Evolutionary conservation across 2,797 vertebrate species (phyloP), one percentile per base, ranked within the genome.

Genomic region (Chloroceryle inda): DNA sequence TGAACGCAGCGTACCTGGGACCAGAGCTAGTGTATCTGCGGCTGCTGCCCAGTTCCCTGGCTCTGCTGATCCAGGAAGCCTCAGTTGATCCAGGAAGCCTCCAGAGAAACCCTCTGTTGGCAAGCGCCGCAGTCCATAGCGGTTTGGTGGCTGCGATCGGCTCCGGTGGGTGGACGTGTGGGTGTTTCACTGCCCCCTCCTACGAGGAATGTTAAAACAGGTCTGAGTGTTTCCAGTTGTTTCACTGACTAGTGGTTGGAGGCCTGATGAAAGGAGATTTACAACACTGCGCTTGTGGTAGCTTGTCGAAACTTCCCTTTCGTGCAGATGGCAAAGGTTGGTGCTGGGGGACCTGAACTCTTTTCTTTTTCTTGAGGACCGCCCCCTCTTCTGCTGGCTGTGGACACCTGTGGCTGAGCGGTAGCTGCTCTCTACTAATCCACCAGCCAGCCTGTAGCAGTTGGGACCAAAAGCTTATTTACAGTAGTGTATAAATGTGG

Each of bases 151-250:
- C 62, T 75, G 72, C 58, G 49, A 1, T 67, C 5, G 4, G 20
- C 38, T 64, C 18, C 0, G 2, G 23, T 33, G 55, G 42, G 55
- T 45, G 16, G 26, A 31, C 38, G 40, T 22, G 44, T 68, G 50
- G 7, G 53, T 71, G 77, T 85, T 83, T 71, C 0, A 1, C 68
- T 89, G 82, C 79, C 61, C 88, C 44, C 55, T 66, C 3, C 76
- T 88, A 35, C 63, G 55, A 29, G 21, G 52, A 94, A 68, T 50
- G 56, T 71, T 89, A 81, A 89, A 94, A 61, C 77, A 91, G 71
- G 86, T 63, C 81, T 88, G 86, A 94, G 77, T 64, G 73, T 88
- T 96, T 93, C 83, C 95, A 90, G 71, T 92, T 92, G 94, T 78
- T 89, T 50, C 10, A 0, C 59, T 33, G 62, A 26, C 76, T 92